A percentile compares a stretch with the other conserved stretches of the same genome.
Evolutionary conservation across 2,797 vertebrate species (phyloP).

Genomic region (Neostethus bicornis): DNA sequence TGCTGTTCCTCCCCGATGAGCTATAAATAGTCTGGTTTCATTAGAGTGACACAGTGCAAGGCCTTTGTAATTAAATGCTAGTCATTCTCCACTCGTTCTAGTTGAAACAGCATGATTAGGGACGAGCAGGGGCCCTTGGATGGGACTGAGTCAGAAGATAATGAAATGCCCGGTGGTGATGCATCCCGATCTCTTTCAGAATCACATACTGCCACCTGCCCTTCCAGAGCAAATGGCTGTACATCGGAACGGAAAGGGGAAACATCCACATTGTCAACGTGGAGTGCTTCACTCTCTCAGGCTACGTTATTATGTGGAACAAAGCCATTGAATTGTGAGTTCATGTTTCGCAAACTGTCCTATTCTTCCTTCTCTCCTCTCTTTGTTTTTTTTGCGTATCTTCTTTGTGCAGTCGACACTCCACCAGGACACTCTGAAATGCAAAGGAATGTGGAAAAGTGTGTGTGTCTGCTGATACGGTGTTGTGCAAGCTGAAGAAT

Average conservation of each 20-base stretch:
- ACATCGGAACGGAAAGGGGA: conserved; percentile 95
- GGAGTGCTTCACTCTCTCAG: conserved; percentile 99
- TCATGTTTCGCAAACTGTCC: conserved; percentile 7
- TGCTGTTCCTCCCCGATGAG: conserved; percentile 18
- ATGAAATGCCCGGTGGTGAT: conserved; percentile 59
- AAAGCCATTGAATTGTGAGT: conserved; percentile 99
- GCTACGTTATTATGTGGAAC: conserved; percentile 99
- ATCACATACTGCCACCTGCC: conserved; percentile 99
- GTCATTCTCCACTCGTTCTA: conserved; percentile 55
- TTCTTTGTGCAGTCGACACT: conserved; percentile 21
- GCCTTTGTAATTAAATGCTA: conserved; percentile 70
- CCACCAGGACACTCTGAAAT: conserved; percentile 43
- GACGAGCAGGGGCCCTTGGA: conserved; percentile 35
- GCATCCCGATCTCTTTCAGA: conserved; percentile 73
- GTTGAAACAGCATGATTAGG: conserved; percentile 49
- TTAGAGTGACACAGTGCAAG: conserved; percentile 69
- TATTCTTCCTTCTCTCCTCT: neutral
- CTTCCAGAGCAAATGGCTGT: conserved; percentile 99
- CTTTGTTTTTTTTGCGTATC: conserved; percentile 27
- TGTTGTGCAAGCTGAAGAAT: conserved; percentile 34
- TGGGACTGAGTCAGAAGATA: conserved; percentile 48
- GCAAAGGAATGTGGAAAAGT: conserved; percentile 28
- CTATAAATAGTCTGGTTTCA: conserved; percentile 64
- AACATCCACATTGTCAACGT: conserved; percentile 99
- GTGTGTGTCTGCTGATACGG: conserved; percentile 30